Conservation (phyloP, 2,797 vertebrate genomes). For the Arrhamphus sclerolepis region DNA sequence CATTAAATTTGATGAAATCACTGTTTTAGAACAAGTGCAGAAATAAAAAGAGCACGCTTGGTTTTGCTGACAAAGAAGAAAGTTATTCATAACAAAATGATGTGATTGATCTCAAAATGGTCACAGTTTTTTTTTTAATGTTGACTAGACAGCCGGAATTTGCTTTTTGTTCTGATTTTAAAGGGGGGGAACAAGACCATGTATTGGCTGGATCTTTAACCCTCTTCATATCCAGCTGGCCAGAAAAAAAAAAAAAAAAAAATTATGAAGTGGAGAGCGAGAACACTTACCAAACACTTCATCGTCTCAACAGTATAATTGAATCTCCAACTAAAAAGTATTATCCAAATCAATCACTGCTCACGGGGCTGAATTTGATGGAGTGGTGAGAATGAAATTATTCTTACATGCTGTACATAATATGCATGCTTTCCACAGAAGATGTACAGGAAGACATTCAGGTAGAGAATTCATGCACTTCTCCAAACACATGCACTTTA, state of each 20-base stretch:
- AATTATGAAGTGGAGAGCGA: slow-evolving; percentile 42
- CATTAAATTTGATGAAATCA: slow-evolving; percentile 32
- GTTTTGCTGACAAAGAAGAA: slow-evolving; percentile 23
- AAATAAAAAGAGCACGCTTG: slow-evolving; percentile 28
- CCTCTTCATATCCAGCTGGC: slow-evolving; percentile 57
- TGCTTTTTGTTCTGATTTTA: background rate
- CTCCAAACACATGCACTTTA: slow-evolving; percentile 23
- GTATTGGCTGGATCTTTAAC: slow-evolving; percentile 22
- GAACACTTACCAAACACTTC: slow-evolving; percentile 58
- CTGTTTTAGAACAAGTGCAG: slow-evolving; percentile 5
- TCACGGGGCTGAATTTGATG: slow-evolving; percentile 3
- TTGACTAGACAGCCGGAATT: background rate
- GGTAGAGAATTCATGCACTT: slow-evolving; percentile 12
- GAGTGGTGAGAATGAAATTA: background rate
- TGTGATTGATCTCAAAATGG: background rate
- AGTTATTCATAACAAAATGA: background rate
- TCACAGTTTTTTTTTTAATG: too few relatives aligned
- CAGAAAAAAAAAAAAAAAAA: slow-evolving; percentile 25
- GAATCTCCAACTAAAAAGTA: slow-evolving; percentile 49
- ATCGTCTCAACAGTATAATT: slow-evolving; percentile 59
- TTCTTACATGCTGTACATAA: background rate
- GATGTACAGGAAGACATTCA: background rate
- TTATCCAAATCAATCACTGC: slow-evolving; percentile 36
- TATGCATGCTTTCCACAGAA: background rate
- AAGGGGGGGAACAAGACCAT: slow-evolving; percentile 18